These are phyloP conservation scores for Halcyon smyrnensis DNA, from an alignment of 2,797 vertebrate species.

Conservation along the genomic window DNA sequence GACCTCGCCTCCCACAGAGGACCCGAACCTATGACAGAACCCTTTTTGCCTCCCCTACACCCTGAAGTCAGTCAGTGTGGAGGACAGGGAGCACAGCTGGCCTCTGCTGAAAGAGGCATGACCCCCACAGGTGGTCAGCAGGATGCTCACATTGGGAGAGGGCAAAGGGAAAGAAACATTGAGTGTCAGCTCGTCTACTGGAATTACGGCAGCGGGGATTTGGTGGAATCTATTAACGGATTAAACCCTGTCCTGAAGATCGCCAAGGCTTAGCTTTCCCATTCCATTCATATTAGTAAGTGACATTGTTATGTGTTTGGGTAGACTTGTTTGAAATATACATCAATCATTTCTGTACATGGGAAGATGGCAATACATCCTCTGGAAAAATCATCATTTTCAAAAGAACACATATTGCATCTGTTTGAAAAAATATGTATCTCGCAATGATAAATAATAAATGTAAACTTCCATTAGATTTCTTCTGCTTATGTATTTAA, in stretches of 20 bases:
- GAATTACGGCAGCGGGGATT: neutral
- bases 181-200: neutral
- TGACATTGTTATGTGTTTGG: neutral
- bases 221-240: neutral
- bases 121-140: neutral
- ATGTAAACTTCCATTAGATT: neutral
- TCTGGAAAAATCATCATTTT: neutral
- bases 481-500: neutral
- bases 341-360: accelerated
- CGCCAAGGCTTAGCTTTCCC: neutral
- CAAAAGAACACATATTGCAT: neutral
- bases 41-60: accelerated
- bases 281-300: neutral
- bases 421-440: neutral
- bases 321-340: neutral
- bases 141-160: accelerated
- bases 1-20: accelerated
- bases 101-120: accelerated
- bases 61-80: neutral
- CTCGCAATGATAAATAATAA: neutral
- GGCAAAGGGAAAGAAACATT: neutral
- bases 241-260: neutral
- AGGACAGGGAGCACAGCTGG: neutral
- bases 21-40: accelerated
- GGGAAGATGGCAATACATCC: accelerated